Evolutionary conservation across 92 coral and sea anemone species (phyloP), one percentile per base, ranked within the genome.

Genomic region (Nematostella vectensis): DNA sequence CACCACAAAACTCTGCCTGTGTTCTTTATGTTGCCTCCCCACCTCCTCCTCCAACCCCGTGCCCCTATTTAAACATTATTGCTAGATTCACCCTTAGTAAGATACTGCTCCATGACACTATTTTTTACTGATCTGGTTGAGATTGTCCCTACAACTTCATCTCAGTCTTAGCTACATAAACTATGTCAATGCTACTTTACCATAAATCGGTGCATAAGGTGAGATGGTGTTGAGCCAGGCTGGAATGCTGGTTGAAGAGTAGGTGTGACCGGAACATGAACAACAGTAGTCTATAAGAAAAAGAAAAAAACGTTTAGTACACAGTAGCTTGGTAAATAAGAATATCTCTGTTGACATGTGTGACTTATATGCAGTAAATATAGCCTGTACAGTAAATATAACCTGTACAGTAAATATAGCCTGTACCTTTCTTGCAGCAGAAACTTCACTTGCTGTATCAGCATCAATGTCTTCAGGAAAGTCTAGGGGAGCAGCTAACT

Each of bases 131-230:
- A n/a, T n/a, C n/a, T n/a, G n/a, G n/a, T n/a, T n/a, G n/a, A n/a
- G n/a, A n/a, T n/a, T n/a, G n/a, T n/a, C n/a, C n/a, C n/a, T n/a
- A n/a, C n/a, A n/a, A n/a, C n/a, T n/a, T n/a, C n/a, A n/a, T n/a
- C n/a, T n/a, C n/a, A n/a, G n/a, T n/a, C n/a, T n/a, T n/a, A n/a
- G n/a, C n/a, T n/a, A n/a, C n/a, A n/a, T n/a, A n/a, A n/a, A n/a
- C n/a, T n/a, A n/a, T n/a, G n/a, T n/a, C n/a, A n/a, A n/a, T n/a
- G n/a, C n/a, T n/a, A n/a, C 70, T 87, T 31, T 61, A 82, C 99
- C 99, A 93, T 86, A 44, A 93, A 93, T 47, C 96, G 80, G 64
- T 93, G 96, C 99, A 82, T 93, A 12, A 93, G 76, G 39, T 93
- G 99, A n/a, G 53, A 62, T 17, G 99, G 99, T 33, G 99, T 93